Conservation (phyloP, 2,888 invertebrate species). For the Drosophila barbarae region DNA sequence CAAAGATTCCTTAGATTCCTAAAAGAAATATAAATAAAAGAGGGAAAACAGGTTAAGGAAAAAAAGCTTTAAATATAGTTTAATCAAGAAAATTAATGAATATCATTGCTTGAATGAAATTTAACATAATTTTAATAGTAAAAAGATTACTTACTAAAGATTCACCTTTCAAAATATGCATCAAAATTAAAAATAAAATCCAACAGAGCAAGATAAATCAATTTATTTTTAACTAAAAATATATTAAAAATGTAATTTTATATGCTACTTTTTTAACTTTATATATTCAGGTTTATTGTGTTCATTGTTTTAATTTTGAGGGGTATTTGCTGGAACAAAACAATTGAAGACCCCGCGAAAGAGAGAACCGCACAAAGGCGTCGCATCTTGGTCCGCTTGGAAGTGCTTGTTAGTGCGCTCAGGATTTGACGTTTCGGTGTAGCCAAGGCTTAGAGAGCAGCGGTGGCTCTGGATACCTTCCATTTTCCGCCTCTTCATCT, state of each 20-base stretch:
- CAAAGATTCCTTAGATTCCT: not conserved
- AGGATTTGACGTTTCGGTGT: constrained; percentile 62
- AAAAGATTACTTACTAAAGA: not conserved
- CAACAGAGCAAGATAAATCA: not conserved
- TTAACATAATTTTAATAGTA: too few relatives aligned
- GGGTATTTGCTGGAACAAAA: constrained; percentile 19
- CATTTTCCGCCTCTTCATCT: constrained; percentile 9
- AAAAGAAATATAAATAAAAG: not conserved
- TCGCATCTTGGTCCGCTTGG: constrained; percentile 53
- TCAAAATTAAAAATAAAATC: too few relatives aligned
- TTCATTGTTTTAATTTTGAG: not conserved
- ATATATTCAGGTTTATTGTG: not conserved
- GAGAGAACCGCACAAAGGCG: constrained; percentile 56
- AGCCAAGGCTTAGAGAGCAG: constrained; percentile 30
- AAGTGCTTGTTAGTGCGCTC: constrained; percentile 71
- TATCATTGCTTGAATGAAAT: too few relatives aligned
- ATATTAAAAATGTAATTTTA: too few relatives aligned
- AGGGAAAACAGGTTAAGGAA: not conserved
- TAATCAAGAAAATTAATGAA: not conserved
- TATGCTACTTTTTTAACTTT: too few relatives aligned
- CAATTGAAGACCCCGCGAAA: constrained; percentile 4
- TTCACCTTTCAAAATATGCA: not conserved
- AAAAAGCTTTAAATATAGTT: not conserved
- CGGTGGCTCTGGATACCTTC: constrained; percentile 8
- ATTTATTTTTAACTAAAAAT: too few relatives aligned